Evolutionary conservation across 2,888 invertebrate species (phyloP).

Genomic region (Ischnus inquisitorius): DNA sequence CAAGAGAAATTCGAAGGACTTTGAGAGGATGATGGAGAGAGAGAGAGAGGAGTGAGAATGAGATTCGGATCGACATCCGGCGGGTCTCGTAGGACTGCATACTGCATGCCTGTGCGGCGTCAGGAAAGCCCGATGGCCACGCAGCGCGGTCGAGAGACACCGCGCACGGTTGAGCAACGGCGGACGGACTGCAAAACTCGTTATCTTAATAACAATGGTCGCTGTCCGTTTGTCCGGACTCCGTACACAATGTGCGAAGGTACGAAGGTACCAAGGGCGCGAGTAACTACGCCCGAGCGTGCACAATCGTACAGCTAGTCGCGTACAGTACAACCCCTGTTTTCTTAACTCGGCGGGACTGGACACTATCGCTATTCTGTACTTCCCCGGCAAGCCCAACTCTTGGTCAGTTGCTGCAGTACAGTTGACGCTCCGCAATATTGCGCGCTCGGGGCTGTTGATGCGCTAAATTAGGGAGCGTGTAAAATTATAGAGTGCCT

Average conservation of each 20-base stretch:
- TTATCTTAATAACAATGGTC: conserved; percentile 68
- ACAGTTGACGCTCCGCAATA: no score
- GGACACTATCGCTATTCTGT: no score
- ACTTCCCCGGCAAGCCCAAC: no score
- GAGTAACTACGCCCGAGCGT: conserved; percentile 8
- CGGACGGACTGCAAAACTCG: conserved; percentile 62
- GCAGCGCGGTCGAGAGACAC: conserved; percentile 34
- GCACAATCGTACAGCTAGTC: conserved; percentile 2
- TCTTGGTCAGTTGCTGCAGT: no score
- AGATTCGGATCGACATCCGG: conserved; percentile 58
- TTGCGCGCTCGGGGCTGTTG: no score
- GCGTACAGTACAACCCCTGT: no score
- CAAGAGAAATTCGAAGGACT: background rate
- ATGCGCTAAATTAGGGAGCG: no score
- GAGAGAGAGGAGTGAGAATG: conserved; percentile 1
- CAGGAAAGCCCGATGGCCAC: conserved; percentile 33
- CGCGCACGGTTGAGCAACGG: conserved; percentile 18
- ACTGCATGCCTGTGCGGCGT: conserved; percentile 19
- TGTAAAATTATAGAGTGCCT: no score
- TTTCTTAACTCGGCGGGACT: no score
- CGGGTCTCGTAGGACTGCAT: conserved; percentile 27
- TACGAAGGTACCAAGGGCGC: conserved; percentile 23
- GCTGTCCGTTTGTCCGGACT: conserved; percentile 52
- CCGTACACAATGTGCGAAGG: conserved; percentile 52
- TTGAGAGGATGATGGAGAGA: background rate